Conservation (phyloP, 2,888 invertebrate species). For the Melipona bicolor region DNA sequence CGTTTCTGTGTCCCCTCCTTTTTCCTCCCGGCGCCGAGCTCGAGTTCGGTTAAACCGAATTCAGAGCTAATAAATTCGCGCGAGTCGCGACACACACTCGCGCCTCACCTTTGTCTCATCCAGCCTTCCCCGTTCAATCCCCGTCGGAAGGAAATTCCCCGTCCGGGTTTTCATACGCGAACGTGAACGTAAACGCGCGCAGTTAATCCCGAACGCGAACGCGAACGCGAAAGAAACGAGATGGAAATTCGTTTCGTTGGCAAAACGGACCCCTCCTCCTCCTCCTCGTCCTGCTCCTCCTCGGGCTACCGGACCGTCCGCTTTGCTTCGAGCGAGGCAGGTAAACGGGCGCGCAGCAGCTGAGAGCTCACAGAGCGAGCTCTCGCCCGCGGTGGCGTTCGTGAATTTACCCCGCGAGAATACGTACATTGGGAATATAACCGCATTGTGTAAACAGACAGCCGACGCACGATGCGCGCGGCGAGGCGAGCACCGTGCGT, state of each 20-base stretch:
- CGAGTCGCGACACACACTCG: background rate
- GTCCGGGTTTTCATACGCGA: no score
- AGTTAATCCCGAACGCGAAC: no score
- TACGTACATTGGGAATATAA: constrained; percentile 39
- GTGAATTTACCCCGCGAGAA: constrained; percentile 62
- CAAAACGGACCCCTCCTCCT: no score
- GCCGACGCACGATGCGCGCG: constrained; percentile 39
- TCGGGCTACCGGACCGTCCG: no score
- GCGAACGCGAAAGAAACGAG: no score
- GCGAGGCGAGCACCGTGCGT: constrained; percentile 62
- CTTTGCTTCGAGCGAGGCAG: no score
- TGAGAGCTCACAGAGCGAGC: background rate
- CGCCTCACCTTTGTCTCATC: no score
- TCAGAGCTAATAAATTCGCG: background rate
- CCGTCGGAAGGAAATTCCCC: no score
- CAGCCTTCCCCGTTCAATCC: no score
- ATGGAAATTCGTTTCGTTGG: no score
- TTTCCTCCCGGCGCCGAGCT: background rate
- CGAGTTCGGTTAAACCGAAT: background rate
- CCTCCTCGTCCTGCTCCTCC: no score
- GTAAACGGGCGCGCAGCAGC: background rate
- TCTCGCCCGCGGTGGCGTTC: background rate
- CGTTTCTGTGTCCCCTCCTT: background rate
- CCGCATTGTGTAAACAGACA: constrained; percentile 63
- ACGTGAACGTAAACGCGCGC: no score